Evolutionary conservation across 2,113 vertebrate species (phyloP).

Genomic region (Cricetomys ansorgei): DNA sequence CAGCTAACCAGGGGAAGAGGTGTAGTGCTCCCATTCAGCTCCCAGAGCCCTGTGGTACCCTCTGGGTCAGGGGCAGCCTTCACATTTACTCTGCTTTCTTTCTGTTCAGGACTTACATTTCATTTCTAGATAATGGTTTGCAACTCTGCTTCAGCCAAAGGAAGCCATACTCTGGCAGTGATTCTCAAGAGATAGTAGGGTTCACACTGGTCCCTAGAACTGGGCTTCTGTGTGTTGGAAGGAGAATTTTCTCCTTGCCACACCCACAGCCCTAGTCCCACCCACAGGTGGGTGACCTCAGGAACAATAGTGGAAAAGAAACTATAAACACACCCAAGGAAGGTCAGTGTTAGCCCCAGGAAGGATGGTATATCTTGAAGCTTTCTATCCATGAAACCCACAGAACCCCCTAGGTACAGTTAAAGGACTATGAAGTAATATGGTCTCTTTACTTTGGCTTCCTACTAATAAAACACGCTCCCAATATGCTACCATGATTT

Average conservation of each 20-base stretch:
- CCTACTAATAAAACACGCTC: slow-evolving; percentile 21
- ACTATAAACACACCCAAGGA: background rate
- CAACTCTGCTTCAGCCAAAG: background rate
- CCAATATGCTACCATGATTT: background rate
- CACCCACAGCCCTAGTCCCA: background rate
- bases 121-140: background rate
- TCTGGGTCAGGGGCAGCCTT: background rate
- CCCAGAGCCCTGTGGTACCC: background rate
- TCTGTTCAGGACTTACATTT: background rate
- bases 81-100: background rate
- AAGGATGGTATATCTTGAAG: background rate
- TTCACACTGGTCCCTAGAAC: background rate
- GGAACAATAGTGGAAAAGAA: background rate
- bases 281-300: background rate
- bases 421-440: background rate
- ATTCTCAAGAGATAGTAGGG: background rate
- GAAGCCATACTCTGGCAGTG: background rate
- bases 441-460: background rate
- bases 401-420: background rate
- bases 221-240: background rate
- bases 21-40: background rate
- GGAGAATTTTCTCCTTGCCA: background rate
- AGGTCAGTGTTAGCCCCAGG: background rate
- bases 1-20: background rate
- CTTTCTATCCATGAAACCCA: background rate